Percentiles rank a stretch among this genome's conserved stretches.
Conservation (phyloP, 2,888 invertebrate species). For the Paralinhomoeus sp. region DNA sequence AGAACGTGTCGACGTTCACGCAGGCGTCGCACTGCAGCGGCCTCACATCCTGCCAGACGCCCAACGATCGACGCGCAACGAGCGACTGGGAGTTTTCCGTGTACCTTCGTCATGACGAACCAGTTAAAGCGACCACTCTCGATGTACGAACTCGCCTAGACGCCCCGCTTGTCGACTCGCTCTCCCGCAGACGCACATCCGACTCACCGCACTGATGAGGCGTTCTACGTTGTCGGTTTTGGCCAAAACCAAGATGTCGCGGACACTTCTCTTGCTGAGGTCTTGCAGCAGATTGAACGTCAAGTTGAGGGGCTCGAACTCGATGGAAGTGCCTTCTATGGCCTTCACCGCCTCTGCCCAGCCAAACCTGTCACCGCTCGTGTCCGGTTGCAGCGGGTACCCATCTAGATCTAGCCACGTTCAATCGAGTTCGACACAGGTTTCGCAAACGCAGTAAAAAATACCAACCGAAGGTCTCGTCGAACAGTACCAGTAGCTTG, state of each 20-base stretch:
- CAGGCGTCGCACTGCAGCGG: slow-evolving; percentile 20
- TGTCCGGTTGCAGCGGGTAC: no score
- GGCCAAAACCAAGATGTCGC: slow-evolving; percentile 15
- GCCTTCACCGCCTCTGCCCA: no score
- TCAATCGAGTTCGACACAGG: no score
- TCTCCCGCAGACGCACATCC: not conserved
- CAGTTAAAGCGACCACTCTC: slow-evolving; percentile 7
- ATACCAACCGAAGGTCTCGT: slow-evolving; percentile 48
- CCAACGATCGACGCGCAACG: not conserved
- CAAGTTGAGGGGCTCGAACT: not conserved
- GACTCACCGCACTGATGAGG: slow-evolving; percentile 10
- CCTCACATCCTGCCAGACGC: slow-evolving; percentile 10
- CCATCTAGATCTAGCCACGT: no score
- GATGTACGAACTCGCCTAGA: slow-evolving; percentile 2
- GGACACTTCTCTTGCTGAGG: slow-evolving; percentile 8
- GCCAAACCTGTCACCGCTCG: no score
- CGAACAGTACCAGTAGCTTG: slow-evolving; percentile 61
- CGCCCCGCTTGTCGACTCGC: not conserved
- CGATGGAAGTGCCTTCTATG: no score
- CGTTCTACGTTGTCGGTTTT: slow-evolving; percentile 15
- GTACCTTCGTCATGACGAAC: slow-evolving; percentile 12
- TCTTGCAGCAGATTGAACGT: slow-evolving; percentile 4
- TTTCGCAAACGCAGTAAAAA: no score
- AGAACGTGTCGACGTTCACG: slow-evolving; percentile 12
- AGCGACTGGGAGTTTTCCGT: not conserved